A percentile compares a stretch with the other conserved stretches of the same genome.
phyloP scores from a whole-genome alignment of 1,140 invertebrate species.

The Eumeta japonica region DNA sequence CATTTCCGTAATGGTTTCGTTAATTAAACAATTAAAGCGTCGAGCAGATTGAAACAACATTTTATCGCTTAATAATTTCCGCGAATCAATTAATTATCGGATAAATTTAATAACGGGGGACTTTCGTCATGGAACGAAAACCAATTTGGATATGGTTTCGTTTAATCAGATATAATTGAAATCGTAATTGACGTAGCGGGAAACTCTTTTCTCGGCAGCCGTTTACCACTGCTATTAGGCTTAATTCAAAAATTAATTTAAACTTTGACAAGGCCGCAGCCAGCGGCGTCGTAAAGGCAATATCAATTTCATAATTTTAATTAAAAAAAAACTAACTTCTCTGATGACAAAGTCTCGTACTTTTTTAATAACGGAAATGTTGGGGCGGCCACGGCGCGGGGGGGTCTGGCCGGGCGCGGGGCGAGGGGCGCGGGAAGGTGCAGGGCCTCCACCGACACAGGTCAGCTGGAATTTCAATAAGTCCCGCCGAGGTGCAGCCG shows the following conservation, averaged over 20 bases:
- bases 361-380: conserved; percentile 60
- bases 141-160: conserved; percentile 43
- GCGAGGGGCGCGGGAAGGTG: conserved; percentile 3
- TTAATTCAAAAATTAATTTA: conserved; percentile 59
- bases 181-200: conserved; percentile 35
- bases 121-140: conserved; percentile 33
- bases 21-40: too few species aligned
- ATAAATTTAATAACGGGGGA: too few species aligned
- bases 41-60: too few species aligned
- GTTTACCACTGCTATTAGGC: conserved; percentile 54
- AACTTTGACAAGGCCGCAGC: conserved; percentile 52
- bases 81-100: too few species aligned
- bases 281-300: conserved; percentile 50
- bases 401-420: conserved; percentile 10
- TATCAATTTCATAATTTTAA: conserved; percentile 62
- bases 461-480: conserved; percentile 26
- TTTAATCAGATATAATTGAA: conserved; percentile 46
- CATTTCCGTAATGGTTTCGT: too few species aligned
- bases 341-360: conserved; percentile 54
- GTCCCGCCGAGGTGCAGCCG: too few species aligned
- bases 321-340: conserved; percentile 58
- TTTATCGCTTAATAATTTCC: too few species aligned
- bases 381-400: conserved; percentile 21
- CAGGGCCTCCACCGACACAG: conserved; percentile 5
- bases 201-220: conserved; percentile 54